These are phyloP conservation scores for Parthenolecanium corni DNA, from an alignment of 2,888 invertebrate species.

Conservation along the genomic window DNA sequence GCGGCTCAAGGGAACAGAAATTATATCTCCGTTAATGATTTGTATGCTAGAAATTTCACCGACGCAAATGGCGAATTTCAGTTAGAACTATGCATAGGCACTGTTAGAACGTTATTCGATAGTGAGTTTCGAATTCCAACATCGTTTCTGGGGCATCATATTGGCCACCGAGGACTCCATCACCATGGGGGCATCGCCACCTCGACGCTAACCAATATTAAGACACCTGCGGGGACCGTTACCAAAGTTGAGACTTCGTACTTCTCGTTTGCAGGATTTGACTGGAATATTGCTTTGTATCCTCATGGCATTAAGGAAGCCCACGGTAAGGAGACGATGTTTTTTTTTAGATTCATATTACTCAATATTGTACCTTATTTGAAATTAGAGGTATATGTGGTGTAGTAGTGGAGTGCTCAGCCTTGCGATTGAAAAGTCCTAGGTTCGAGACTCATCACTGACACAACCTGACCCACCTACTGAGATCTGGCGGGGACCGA, in stretches of 20 bases:
- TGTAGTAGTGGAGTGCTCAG: too few species aligned
- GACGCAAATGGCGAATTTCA: conserved; percentile 71
- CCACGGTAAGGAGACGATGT: conserved; percentile 30
- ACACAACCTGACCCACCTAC: too few species aligned
- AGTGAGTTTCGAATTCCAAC: conserved; percentile 55
- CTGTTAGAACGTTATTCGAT: conserved; percentile 61
- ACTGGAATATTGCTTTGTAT: conserved; percentile 61
- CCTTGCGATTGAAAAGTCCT: too few species aligned
- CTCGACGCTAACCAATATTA: conserved; percentile 17
- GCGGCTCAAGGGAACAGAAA: conserved; percentile 62
- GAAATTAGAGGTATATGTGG: too few species aligned
- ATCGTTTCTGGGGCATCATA: conserved; percentile 35
- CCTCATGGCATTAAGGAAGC: conserved; percentile 49
- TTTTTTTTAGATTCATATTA: neutral
- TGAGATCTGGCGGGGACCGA: too few species aligned
- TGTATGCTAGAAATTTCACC: conserved; percentile 58
- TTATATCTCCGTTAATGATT: conserved; percentile 58
- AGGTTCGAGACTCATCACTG: too few species aligned
- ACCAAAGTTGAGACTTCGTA: conserved; percentile 50
- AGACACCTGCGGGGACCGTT: conserved; percentile 8
- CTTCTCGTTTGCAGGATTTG: conserved; percentile 68
- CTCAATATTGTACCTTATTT: too few species aligned
- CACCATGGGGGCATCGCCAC: conserved; percentile 31
- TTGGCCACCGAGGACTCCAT: conserved; percentile 34
- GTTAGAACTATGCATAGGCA: conserved; percentile 63